These are phyloP conservation scores for Zaprionus bogoriensis DNA, from an alignment of 2,888 invertebrate genomes.

Conservation along the genomic window DNA sequence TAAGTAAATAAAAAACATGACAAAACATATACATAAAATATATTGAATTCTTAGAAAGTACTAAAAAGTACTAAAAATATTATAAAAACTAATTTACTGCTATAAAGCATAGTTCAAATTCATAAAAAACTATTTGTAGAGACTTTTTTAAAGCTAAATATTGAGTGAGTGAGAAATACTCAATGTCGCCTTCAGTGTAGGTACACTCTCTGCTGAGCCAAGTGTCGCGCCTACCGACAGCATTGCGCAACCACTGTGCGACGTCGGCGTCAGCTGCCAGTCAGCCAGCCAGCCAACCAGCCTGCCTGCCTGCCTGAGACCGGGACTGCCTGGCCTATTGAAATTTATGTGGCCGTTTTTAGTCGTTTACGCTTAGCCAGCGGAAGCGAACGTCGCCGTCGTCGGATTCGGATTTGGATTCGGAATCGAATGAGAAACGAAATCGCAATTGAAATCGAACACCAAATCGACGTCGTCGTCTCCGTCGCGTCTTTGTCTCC, in stretches of 20 bases:
- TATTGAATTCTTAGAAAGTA: neutral
- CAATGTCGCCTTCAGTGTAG: too few species aligned
- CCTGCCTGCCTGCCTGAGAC: constrained; percentile 28
- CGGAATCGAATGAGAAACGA: constrained; percentile 22
- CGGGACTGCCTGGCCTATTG: constrained; percentile 65
- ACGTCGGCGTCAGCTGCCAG: constrained; percentile 53
- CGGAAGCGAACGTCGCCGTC: constrained; percentile 74
- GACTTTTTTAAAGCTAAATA: too few species aligned
- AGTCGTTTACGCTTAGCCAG: constrained; percentile 77
- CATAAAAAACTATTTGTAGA: too few species aligned
- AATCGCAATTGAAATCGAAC: constrained; percentile 16
- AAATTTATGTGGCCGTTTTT: constrained; percentile 80
- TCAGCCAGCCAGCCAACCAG: constrained; percentile 27
- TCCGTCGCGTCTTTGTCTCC: too few species aligned
- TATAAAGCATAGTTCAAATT: too few species aligned
- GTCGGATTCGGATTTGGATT: constrained; percentile 27
- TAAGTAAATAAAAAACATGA: neutral
- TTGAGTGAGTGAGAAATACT: too few species aligned
- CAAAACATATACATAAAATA: neutral
- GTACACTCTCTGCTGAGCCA: too few species aligned
- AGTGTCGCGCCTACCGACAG: neutral
- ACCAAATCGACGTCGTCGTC: constrained; percentile 12
- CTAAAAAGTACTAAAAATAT: too few species aligned
- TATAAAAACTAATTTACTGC: too few species aligned
- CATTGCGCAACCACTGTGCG: constrained; percentile 35